phyloP scores from a whole-genome alignment of 2,888 invertebrate genomes.

The Euzophera pinguis region DNA sequence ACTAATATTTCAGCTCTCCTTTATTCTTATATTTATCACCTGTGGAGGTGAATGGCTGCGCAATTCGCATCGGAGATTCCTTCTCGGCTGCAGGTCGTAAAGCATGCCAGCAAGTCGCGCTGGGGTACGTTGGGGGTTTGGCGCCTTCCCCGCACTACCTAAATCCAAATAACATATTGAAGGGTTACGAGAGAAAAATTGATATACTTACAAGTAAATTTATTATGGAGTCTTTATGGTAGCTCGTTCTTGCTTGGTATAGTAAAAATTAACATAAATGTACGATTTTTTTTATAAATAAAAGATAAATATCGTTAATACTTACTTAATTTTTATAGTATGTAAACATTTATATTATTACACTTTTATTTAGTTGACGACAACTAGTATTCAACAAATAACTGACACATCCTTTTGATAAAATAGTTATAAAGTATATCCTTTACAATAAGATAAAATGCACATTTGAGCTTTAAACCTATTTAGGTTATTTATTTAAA shows the following conservation, averaged over 20 bases:
- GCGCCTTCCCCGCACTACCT: conserved; percentile 4
- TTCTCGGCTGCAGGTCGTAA: conserved; percentile 47
- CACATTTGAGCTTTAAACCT: no score
- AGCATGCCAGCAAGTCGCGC: conserved; percentile 30
- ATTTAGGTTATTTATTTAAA: no score
- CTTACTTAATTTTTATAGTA: no score
- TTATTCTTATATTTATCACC: conserved; percentile 41
- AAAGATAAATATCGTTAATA: background rate
- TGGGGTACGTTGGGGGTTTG: conserved; percentile 1
- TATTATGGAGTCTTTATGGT: background rate
- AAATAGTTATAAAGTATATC: no score
- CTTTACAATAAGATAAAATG: no score
- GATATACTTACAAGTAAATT: background rate
- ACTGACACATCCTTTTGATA: no score
- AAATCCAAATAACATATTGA: conserved; percentile 3
- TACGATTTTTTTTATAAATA: background rate
- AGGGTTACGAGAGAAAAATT: background rate
- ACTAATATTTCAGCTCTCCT: conserved; percentile 24
- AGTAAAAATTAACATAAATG: background rate
- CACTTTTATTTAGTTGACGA: no score
- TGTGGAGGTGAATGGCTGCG: conserved; percentile 41
- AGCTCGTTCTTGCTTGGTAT: background rate
- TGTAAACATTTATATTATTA: no score
- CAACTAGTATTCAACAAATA: no score
- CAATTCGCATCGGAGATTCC: conserved; percentile 51